Evolutionary conservation across 2,888 invertebrate genomes (phyloP).

Genomic region (Acanthococcus lagerstroemiae): DNA sequence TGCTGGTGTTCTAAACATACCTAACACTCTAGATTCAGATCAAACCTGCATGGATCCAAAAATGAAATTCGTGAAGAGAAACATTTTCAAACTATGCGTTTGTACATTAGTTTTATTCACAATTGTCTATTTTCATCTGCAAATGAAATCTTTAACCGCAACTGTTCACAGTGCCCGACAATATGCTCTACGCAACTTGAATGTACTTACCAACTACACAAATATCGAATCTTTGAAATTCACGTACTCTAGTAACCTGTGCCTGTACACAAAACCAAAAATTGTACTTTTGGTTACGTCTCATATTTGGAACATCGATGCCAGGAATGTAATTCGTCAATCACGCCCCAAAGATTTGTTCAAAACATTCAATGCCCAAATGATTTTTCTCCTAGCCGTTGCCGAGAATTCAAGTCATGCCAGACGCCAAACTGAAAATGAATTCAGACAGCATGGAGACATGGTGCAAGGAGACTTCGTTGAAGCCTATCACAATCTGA

Average conservation of each 20-base stretch:
- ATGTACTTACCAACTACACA: too few species aligned
- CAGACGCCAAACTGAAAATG: conserved; percentile 52
- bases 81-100: too few species aligned
- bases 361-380: conserved; percentile 48
- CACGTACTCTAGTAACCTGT: not conserved
- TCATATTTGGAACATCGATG: conserved; percentile 59
- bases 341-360: conserved; percentile 53
- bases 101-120: too few species aligned
- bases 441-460: conserved; percentile 55
- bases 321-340: conserved; percentile 58
- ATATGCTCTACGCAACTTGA: too few species aligned
- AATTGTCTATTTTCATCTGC: too few species aligned
- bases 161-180: too few species aligned
- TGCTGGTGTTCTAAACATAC: too few species aligned
- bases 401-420: conserved; percentile 41
- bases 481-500: conserved; percentile 70
- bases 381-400: conserved; percentile 60
- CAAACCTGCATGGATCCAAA: too few species aligned
- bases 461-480: conserved; percentile 64
- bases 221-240: not conserved
- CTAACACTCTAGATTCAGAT: too few species aligned
- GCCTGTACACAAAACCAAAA: conserved; percentile 22
- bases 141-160: too few species aligned
- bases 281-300: conserved; percentile 56
- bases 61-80: too few species aligned